Evolutionary conservation across 2,113 vertebrate genomes (phyloP), one percentile per base, ranked within the genome.

Genomic region (Formicarius rufipectus): DNA sequence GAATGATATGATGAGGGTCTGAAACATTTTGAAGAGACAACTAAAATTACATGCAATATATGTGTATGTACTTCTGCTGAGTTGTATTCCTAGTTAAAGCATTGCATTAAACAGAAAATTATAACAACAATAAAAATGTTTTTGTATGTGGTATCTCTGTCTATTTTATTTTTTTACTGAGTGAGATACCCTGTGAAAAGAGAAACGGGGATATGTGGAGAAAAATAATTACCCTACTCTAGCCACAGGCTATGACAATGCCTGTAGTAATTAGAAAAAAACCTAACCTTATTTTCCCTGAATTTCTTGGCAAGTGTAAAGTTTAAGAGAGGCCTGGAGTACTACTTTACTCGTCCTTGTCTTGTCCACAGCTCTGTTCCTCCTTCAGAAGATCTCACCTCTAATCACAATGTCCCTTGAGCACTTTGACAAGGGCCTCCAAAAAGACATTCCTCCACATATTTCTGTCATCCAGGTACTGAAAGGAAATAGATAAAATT

Each of bases 1-100:
- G 73, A 59, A 77, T 62, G 76, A 92, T 25, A 33, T 37, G 19
- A 83, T 20, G 35, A 83, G 13, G 9, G 28, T 87, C 63, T 82
- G 62, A 96, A 93, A 84, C 59, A 93, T 59, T 74, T 95, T 55
- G 58, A 94, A 95, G 63, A 93, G 53, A 90, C 64, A 90, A 88
- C 18, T 84, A 59, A 81, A 96, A 72, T 93, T 80, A 92, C 92
- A 91, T 93, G 88, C 90, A 79, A 33, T 95, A 83, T 96, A 94
- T 86, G 59, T 93, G 75, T 95, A 89, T 87, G 90, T 96, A 91
- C 80, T 94, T 97, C 85, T 80, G 79, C 87, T 89, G 85, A 97
- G 35, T 81, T 96, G 53, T 94, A 95, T 89, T 91, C 76, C 91
- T 97, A 97, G 94, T 87, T 67, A 88, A 94, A 97, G 27, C 83